Evolutionary conservation across 2,113 vertebrate species (phyloP).

Genomic region (Ranitomeya variabilis): DNA sequence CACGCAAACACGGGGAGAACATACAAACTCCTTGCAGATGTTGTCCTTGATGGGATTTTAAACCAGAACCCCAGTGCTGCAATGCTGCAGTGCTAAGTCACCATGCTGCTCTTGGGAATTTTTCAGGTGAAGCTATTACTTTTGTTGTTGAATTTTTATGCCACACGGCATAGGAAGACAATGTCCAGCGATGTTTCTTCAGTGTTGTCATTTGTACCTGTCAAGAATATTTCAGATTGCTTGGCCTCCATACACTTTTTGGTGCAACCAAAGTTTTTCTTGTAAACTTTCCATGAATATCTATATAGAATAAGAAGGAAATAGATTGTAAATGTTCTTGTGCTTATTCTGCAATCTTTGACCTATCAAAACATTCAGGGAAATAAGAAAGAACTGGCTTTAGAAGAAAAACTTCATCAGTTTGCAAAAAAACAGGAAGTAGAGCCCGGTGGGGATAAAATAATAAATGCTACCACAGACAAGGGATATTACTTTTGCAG

Average conservation of each 20-base stretch:
- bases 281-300: neutral
- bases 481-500: slow-evolving; percentile 56
- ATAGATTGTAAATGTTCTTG: neutral
- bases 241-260: neutral
- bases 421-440: slow-evolving; percentile 60
- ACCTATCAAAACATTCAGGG: slow-evolving; percentile 43
- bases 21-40: too few relatives aligned
- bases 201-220: neutral
- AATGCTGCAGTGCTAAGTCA: too few relatives aligned
- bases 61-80: too few relatives aligned
- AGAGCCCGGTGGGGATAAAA: slow-evolving; percentile 45
- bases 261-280: neutral
- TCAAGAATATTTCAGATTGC: too few relatives aligned
- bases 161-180: neutral
- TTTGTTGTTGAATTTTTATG: neutral
- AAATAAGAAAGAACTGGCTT: slow-evolving; percentile 40
- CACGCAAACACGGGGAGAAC: too few relatives aligned
- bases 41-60: too few relatives aligned
- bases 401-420: slow-evolving; percentile 38
- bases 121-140: neutral
- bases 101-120: too few relatives aligned
- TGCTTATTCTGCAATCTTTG: slow-evolving; percentile 6
- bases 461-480: slow-evolving; percentile 60
- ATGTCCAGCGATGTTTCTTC: neutral
- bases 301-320: neutral